phyloP scores from a whole-genome alignment of 2,888 invertebrate genomes.

The Vanessa cardui region DNA sequence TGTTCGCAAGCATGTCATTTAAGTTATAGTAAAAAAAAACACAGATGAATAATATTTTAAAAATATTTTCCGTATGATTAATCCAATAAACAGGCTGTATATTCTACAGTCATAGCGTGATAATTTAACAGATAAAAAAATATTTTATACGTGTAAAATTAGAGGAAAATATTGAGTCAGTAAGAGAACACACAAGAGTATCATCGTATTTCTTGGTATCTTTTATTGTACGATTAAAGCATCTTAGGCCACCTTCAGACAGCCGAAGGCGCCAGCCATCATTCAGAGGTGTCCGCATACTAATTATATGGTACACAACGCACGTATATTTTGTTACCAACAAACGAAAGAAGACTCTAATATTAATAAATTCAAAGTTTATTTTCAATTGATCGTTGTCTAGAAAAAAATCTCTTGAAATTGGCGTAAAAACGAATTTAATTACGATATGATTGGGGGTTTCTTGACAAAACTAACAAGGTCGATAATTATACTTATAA shows the following conservation, averaged over 20 bases:
- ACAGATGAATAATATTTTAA: too few species aligned
- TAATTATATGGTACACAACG: constrained; percentile 75
- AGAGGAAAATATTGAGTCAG: not conserved
- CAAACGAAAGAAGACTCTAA: constrained; percentile 47
- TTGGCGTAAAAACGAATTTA: constrained; percentile 81
- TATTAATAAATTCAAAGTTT: constrained; percentile 41
- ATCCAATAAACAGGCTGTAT: too few species aligned
- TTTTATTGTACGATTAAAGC: constrained; percentile 16
- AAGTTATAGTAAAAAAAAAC: too few species aligned
- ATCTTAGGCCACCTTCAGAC: constrained; percentile 40
- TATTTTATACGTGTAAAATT: too few species aligned
- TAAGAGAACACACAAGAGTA: not conserved
- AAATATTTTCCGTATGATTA: too few species aligned
- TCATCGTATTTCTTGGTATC: constrained; percentile 2
- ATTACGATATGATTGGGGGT: constrained; percentile 80
- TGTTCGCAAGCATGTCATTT: not conserved
- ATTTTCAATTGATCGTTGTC: constrained; percentile 40
- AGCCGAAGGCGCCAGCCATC: constrained; percentile 75
- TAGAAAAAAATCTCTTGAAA: constrained; percentile 51
- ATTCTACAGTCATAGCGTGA: too few species aligned
- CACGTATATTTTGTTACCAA: constrained; percentile 63
- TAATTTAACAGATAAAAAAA: too few species aligned
- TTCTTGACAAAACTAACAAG: constrained; percentile 76
- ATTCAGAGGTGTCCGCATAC: constrained; percentile 75
- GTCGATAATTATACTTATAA: constrained; percentile 76